Conservation (phyloP, 2,797 vertebrate genomes). For the Mastacembelus armatus region DNA sequence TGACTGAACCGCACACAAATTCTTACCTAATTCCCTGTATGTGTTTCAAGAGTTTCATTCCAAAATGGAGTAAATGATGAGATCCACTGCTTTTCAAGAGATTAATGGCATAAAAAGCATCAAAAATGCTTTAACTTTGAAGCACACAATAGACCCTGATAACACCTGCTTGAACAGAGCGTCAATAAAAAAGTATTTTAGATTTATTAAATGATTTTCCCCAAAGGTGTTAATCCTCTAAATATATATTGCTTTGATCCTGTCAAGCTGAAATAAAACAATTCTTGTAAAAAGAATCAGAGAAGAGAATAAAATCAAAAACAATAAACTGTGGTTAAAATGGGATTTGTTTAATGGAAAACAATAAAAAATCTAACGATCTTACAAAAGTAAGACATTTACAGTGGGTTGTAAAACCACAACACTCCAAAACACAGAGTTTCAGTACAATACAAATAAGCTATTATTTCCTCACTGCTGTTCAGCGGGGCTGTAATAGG, state of each 20-base stretch:
- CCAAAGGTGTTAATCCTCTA: not conserved
- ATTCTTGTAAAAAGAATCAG: not conserved
- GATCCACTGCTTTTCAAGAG: slow-evolving; percentile 20
- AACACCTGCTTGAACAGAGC: not conserved
- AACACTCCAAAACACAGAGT: slow-evolving; percentile 34
- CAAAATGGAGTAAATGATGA: slow-evolving; percentile 36
- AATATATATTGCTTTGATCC: slow-evolving; percentile 7
- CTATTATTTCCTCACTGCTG: slow-evolving; percentile 58
- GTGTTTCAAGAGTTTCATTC: slow-evolving; percentile 24
- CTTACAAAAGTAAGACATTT: slow-evolving; percentile 43
- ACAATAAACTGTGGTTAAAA: slow-evolving; percentile 31
- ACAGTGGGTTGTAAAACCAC: slow-evolving; percentile 52
- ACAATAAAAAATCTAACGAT: slow-evolving; percentile 38
- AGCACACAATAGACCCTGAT: slow-evolving; percentile 2
- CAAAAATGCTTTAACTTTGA: slow-evolving; percentile 35
- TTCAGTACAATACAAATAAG: slow-evolving; percentile 73
- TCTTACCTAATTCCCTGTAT: slow-evolving; percentile 33
- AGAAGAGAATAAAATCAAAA: slow-evolving; percentile 23
- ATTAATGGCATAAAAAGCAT: slow-evolving; percentile 36
- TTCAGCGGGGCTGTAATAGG: slow-evolving; percentile 51
- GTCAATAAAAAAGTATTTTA: not conserved
- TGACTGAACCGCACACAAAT: slow-evolving; percentile 10
- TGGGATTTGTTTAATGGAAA: slow-evolving; percentile 26
- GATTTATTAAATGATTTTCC: slow-evolving; percentile 16
- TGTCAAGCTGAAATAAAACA: slow-evolving; percentile 1